Conservation (phyloP, 2,888 invertebrate species). For the Matsumyia berberina region DNA sequence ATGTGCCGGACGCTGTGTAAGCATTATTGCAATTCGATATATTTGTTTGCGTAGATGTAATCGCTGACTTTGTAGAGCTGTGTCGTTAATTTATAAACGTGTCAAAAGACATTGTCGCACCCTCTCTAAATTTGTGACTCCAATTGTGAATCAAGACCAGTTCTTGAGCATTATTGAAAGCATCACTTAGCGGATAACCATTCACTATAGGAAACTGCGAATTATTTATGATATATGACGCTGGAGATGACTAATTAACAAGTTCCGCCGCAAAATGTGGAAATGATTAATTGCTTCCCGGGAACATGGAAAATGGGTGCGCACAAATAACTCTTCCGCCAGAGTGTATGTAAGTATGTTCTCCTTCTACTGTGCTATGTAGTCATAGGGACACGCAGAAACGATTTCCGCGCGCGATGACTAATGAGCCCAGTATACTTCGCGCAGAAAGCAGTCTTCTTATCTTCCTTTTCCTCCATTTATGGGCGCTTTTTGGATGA, state of each 20-base stretch:
- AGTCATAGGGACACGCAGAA: constrained; percentile 32
- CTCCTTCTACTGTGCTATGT: constrained; percentile 24
- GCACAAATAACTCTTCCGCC: constrained; percentile 33
- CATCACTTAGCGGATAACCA: too few relatives aligned
- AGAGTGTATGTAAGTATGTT: not conserved
- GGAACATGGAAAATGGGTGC: constrained; percentile 32
- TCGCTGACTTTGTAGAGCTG: too few relatives aligned
- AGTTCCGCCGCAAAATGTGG: constrained; percentile 51
- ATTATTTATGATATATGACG: constrained; percentile 14
- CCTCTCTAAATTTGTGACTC: too few relatives aligned
- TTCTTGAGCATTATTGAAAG: too few relatives aligned
- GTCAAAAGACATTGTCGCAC: too few relatives aligned
- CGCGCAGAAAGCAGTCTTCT: constrained; percentile 30
- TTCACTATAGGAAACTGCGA: not conserved
- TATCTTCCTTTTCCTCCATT: constrained; percentile 20
- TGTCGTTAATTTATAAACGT: too few relatives aligned
- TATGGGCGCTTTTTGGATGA: constrained; percentile 41
- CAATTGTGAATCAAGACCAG: too few relatives aligned
- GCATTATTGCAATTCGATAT: too few relatives aligned
- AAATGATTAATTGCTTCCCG: constrained; percentile 65
- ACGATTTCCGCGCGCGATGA: constrained; percentile 55
- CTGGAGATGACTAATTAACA: constrained; percentile 62
- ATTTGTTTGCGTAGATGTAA: too few relatives aligned
- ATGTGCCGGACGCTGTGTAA: too few relatives aligned
- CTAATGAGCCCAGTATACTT: constrained; percentile 63